Percentiles rank a stretch among this genome's conserved stretches.
phyloP scores from a whole-genome alignment of 2,113 vertebrate genomes.

The Amazona guildingii region DNA sequence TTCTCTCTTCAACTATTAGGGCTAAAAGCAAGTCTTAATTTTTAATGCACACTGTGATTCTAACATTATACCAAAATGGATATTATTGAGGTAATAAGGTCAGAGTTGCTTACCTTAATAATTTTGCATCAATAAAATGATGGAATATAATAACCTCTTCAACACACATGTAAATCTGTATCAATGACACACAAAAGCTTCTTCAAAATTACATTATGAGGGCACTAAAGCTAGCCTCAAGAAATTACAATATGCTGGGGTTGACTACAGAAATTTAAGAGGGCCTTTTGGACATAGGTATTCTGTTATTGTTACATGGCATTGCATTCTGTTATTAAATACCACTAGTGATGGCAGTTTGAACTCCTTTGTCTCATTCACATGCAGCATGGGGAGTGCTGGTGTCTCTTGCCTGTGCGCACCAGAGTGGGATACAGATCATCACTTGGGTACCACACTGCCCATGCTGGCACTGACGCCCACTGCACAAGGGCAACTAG shows the following conservation, averaged over 20 bases:
- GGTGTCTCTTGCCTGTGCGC: not conserved
- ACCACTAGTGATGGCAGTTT: not conserved
- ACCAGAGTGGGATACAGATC: not conserved
- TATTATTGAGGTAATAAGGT: not conserved
- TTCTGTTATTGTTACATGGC: not conserved
- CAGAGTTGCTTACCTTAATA: not conserved
- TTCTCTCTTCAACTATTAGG: fast-evolving
- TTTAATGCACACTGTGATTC: not conserved
- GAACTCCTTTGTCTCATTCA: not conserved
- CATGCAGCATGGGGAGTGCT: not conserved
- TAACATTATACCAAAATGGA: not conserved
- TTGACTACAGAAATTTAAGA: not conserved
- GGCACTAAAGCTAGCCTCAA: not conserved
- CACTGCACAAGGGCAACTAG: fast-evolving
- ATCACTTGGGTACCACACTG: fast-evolving
- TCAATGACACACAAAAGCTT: not conserved
- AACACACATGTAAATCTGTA: not conserved
- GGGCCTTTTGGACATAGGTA: not conserved
- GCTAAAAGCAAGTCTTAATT: not conserved
- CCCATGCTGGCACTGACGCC: not conserved
- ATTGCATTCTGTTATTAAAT: not conserved
- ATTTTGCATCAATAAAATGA: not conserved
- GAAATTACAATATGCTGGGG: not conserved
- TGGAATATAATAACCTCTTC: not conserved
- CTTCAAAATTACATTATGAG: not conserved